phyloP scores from a whole-genome alignment of 2,113 vertebrate genomes.

The Corythaeola cristata region DNA sequence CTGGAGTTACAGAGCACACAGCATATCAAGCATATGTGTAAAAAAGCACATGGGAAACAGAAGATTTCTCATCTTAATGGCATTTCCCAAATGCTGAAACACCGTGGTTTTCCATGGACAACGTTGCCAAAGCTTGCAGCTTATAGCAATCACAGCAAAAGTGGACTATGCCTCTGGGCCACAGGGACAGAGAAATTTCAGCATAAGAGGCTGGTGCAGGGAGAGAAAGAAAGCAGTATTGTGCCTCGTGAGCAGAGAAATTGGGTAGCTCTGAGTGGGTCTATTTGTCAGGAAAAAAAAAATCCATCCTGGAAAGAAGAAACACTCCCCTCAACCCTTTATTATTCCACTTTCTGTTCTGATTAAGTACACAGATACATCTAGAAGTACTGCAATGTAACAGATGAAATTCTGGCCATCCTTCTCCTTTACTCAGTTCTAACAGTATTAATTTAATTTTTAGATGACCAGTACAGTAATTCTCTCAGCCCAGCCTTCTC shows the following conservation, averaged over 20 bases:
- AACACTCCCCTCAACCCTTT: neutral
- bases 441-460: neutral
- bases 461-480: neutral
- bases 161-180: neutral
- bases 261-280: neutral
- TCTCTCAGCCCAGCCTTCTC: neutral
- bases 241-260: neutral
- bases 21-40: neutral
- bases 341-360: neutral
- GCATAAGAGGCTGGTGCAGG: neutral
- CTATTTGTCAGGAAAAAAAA: neutral
- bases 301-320: neutral
- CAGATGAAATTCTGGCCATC: neutral
- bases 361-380: neutral
- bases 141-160: neutral
- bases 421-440: neutral
- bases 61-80: neutral
- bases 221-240: neutral
- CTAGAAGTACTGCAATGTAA: neutral
- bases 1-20: neutral
- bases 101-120: neutral
- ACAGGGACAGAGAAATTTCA: neutral
- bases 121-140: rapidly evolving
- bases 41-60: neutral
- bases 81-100: neutral